Percentiles rank a stretch among this genome's conserved stretches.
Evolutionary conservation across 2,888 invertebrate species (phyloP).

Genomic region (Amiota mariae): DNA sequence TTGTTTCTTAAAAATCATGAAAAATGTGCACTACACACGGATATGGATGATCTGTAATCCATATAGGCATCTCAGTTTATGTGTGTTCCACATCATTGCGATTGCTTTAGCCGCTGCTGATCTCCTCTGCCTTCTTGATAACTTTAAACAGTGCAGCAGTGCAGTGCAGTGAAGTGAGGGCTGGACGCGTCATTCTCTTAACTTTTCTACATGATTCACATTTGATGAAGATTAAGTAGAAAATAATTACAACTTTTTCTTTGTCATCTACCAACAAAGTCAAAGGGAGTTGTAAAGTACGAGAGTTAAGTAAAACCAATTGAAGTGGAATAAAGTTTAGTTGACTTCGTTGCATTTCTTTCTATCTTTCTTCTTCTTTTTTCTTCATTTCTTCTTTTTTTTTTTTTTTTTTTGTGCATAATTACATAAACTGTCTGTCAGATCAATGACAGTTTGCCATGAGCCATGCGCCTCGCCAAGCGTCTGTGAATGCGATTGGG

Average conservation of each 20-base stretch:
- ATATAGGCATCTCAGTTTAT: background rate
- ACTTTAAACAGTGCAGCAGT: background rate
- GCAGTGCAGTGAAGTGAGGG: background rate
- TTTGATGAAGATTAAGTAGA: constrained; percentile 69
- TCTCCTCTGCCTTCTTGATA: background rate
- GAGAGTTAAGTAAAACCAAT: background rate
- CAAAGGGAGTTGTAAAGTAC: background rate
- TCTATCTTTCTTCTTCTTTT: background rate
- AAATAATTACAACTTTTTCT: constrained; percentile 61
- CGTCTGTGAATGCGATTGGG: background rate
- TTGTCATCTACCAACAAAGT: background rate
- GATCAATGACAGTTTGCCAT: constrained; percentile 59
- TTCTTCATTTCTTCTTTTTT: background rate
- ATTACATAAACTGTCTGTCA: constrained; percentile 64
- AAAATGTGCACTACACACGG: constrained; percentile 35
- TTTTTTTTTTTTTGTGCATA: constrained; percentile 34
- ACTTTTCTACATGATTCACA: constrained; percentile 65
- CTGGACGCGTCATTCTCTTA: constrained; percentile 43
- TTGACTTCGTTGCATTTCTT: constrained; percentile 1
- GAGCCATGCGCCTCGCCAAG: background rate
- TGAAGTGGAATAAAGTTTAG: background rate
- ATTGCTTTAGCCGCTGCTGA: background rate
- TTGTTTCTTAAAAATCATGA: constrained; percentile 6
- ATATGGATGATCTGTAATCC: constrained; percentile 10
- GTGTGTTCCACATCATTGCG: background rate